Evolutionary conservation across 2,888 invertebrate genomes (phyloP).

Genomic region (Phalera bucephala): DNA sequence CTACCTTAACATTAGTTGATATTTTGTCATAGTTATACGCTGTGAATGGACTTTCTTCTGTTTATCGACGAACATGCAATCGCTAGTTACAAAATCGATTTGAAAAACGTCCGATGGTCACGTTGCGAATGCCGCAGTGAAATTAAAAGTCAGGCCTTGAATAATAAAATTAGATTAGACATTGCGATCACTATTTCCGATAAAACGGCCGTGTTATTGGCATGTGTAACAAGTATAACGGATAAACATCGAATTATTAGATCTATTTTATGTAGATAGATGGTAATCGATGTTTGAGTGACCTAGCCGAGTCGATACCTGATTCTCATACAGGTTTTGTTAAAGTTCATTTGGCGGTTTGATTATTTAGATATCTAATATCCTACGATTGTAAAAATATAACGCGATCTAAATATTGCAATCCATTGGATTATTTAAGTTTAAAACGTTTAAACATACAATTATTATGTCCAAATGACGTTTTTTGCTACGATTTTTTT

Average conservation of each 20-base stretch:
- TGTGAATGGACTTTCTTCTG: constrained; percentile 19
- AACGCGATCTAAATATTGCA: no score
- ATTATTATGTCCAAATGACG: no score
- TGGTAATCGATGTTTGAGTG: constrained; percentile 18
- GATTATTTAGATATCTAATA: not conserved
- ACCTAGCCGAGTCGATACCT: constrained; percentile 12
- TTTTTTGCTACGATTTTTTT: no score
- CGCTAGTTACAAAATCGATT: constrained; percentile 14
- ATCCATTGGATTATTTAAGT: no score
- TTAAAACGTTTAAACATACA: no score
- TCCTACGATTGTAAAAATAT: no score
- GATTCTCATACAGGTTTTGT: constrained; percentile 8
- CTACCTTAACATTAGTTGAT: no score
- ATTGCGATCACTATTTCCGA: constrained; percentile 31
- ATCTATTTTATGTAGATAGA: constrained; percentile 20
- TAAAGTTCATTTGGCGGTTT: constrained; percentile 7
- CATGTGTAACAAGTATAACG: constrained; percentile 18
- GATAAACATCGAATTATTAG: constrained; percentile 16
- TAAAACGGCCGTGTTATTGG: constrained; percentile 27
- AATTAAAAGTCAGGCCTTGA: constrained; percentile 35
- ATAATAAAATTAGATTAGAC: constrained; percentile 29
- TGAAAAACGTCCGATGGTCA: constrained; percentile 27
- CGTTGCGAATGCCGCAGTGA: constrained; percentile 22
- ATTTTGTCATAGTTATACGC: constrained; percentile 17
- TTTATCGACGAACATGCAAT: constrained; percentile 23